Evolutionary conservation across 37 sponge, comb jelly and placozoan species (phyloP), one percentile per base, ranked within the genome.

Genomic region (Mnemiopsis leidyi): DNA sequence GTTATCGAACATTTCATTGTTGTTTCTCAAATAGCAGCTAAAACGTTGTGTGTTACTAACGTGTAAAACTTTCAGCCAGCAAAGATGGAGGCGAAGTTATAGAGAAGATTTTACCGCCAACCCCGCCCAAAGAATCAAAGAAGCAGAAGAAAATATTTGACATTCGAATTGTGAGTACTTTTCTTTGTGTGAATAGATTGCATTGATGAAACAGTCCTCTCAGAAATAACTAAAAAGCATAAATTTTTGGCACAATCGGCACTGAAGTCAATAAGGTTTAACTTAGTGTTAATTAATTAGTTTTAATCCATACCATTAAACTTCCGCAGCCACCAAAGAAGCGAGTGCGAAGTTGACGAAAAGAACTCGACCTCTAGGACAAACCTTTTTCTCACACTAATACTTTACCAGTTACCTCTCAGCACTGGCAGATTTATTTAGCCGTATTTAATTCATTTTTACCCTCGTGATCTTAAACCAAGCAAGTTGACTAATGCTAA

Each of bases 111-210:
- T 35, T 79, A 32, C 82, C 82, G 7, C 82, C 82, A 7, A 79
- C 82, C 20, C 82, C 82, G 2, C 82, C 82, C 3, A 79, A 79
- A 79, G 82, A 79, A 36, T 13, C 30, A 13, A 79, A 79, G 82
- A 35, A 35, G 82, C 35, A 79, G 29, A 79, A 79, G 9, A 79
- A 79, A 35, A 36, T 32, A 33, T 79, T 79, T 23, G 82, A 79
- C 37, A 79, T 79, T 20, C 34, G 82, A 79, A 79, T 79, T 32
- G 82, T 79, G 37, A 79, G 82, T 79, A 3, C 24, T 73, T n/a
- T 16, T 25, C 24, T 5, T n/a, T 26, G 23, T 73, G 16, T 61
- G 68, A 61, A 61, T 18, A 9, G 68, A 9, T 61, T 61, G n/a
- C n/a, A n/a, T n/a, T n/a, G n/a, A n/a, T n/a, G n/a, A n/a, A n/a